Base-by-base conservation (phyloP, 2,797 vertebrate species). In the Rhinatrema bivittatum region DNA sequence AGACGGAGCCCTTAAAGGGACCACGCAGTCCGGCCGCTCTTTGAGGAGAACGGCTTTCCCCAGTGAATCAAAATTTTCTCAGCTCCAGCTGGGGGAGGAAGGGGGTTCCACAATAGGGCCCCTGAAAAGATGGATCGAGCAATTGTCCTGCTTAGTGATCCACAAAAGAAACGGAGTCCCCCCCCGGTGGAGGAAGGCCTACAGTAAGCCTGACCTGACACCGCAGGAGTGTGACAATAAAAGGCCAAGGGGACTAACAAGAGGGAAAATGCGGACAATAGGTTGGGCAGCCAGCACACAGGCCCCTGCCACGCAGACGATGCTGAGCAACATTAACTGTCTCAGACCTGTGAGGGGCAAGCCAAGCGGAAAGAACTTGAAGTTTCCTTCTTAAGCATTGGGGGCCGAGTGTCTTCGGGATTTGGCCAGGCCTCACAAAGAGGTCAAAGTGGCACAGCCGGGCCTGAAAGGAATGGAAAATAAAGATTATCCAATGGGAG, bases 81-180 rank as follows among this genome's bases (percentile, higher is more conserved):
- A 76, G 74, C 78, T 56, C 68, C 68, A 79, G n/a, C n/a, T n/a
- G n/a, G n/a, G n/a, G n/a, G n/a, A n/a, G n/a, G n/a, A n/a, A n/a
- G 78, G 81, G 79, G 79, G 72, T 60, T 70, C 53, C 29, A 87
- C 86, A 88, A 89, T 83, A 75, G 86, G 39, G n/a, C n/a, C 81
- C 72, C 60, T 79, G 78, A 79, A 84, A 84, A 88, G 86, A 88
- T 79, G 77, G 82, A 85, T 88, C 71, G 82, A 76, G 76, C 84
- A 81, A 88, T 86, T 86, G 86, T 91, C 87, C 84, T 85, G 87
- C 82, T 87, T 88, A 87, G 82, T 90, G 88, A 91, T 87, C 87
- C 84, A 68, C 72, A 63, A 90, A 89, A 72, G 71, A 57, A 56
- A 72, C 65, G 39, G 56, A 82, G 83, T 79, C 70, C 71, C 70